A percentile compares a stretch with the other conserved stretches of the same genome.
phyloP scores from a whole-genome alignment of 1,140 invertebrate species.

The Sitobion miscanthi region DNA sequence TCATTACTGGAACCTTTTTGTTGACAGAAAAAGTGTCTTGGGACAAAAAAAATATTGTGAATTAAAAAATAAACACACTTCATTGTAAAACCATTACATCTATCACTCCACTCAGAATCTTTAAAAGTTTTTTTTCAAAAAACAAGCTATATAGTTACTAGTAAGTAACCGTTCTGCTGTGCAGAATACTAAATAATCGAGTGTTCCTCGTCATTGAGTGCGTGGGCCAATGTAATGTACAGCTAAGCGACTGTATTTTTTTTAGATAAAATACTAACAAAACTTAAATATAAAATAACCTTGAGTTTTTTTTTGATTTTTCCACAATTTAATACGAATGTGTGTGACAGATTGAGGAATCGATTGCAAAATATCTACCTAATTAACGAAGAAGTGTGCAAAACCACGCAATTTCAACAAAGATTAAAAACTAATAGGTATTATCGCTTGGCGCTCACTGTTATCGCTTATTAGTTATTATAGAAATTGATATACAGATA shows the following conservation, averaged over 20 bases:
- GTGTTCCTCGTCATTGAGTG: background rate
- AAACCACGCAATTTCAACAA: background rate
- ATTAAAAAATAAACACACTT: background rate
- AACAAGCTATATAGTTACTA: background rate
- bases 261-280: background rate
- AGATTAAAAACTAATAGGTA: background rate
- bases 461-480: background rate
- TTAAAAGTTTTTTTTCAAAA: background rate
- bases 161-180: background rate
- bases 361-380: background rate
- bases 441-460: background rate
- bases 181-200: no score
- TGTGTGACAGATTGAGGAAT: no score
- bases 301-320: background rate
- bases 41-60: background rate
- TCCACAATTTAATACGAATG: no score
- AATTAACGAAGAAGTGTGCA: background rate
- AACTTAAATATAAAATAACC: background rate
- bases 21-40: background rate
- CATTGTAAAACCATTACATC: background rate
- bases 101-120: background rate
- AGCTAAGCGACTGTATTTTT: background rate
- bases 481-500: constrained; percentile 5
- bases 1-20: background rate
- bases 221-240: no score